These are phyloP conservation scores for Melolontha melolontha DNA, from an alignment of 2,888 invertebrate genomes.

Conservation along the genomic window DNA sequence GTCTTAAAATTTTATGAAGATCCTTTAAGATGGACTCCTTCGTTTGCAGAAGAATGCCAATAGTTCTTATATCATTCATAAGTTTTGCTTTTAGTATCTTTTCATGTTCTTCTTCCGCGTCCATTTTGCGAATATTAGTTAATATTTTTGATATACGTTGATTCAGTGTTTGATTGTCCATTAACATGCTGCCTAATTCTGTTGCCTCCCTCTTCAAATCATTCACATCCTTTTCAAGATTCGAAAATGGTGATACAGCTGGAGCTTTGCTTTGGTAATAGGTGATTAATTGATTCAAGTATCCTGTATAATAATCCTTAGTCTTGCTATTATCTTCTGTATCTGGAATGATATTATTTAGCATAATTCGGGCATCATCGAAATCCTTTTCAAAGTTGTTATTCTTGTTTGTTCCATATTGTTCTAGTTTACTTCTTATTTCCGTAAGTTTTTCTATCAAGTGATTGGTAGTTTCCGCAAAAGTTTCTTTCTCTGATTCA, in stretches of 20 bases:
- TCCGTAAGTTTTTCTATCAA: conserved; percentile 38
- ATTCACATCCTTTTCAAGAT: conserved; percentile 5
- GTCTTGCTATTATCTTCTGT: conserved; percentile 14
- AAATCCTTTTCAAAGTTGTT: conserved; percentile 45
- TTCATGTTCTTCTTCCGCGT: conserved; percentile 24
- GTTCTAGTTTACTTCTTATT: conserved; percentile 43
- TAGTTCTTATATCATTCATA: conserved; percentile 29
- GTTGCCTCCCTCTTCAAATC: conserved; percentile 12
- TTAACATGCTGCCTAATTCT: conserved; percentile 12
- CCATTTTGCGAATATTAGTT: conserved; percentile 19
- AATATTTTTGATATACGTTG: conserved; percentile 17
- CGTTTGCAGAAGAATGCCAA: conserved; percentile 29
- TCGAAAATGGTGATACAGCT: background rate
- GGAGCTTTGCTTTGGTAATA: conserved; percentile 35
- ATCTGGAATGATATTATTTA: conserved; percentile 17
- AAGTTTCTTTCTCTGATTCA: conserved; percentile 13
- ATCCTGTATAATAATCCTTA: conserved; percentile 30
- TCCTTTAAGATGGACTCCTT: conserved; percentile 37
- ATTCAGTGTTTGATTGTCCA: conserved; percentile 24
- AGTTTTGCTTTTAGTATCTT: conserved; percentile 35
- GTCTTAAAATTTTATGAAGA: conserved; percentile 21
- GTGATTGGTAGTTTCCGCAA: conserved; percentile 41
- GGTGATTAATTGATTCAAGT: conserved; percentile 28
- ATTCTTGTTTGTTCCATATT: conserved; percentile 43
- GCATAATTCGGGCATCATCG: background rate